These are phyloP conservation scores for Penaeus indicus DNA, from an alignment of 1,140 invertebrate species.

Conservation along the genomic window DNA sequence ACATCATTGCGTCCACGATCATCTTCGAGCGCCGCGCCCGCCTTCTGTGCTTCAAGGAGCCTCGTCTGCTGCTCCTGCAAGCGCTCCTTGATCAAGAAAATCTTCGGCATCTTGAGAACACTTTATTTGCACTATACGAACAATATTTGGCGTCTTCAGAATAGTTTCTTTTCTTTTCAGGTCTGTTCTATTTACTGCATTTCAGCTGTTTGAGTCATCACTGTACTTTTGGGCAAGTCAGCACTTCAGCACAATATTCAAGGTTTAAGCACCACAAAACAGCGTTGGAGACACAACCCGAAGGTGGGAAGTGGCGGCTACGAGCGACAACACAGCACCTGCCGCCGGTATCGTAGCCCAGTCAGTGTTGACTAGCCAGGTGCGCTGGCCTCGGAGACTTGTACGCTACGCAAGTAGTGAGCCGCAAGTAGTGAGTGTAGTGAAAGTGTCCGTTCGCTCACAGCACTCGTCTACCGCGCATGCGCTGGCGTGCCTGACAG, in stretches of 20 bases:
- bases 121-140: constrained; percentile 11
- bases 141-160: neutral
- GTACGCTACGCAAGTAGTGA: constrained; percentile 58
- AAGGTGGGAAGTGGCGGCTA: neutral
- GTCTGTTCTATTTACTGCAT: constrained; percentile 34
- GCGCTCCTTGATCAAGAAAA: constrained; percentile 56
- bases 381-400: constrained; percentile 43
- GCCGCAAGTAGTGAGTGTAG: constrained; percentile 47
- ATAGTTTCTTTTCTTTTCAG: neutral
- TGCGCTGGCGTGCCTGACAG: constrained; percentile 36
- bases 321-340: constrained; percentile 36
- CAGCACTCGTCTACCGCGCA: constrained; percentile 38
- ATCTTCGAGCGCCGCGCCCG: constrained; percentile 35
- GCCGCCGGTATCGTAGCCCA: neutral
- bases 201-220: constrained; percentile 36
- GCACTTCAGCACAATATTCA: constrained; percentile 3
- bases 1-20: constrained; percentile 39
- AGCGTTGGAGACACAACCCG: neutral
- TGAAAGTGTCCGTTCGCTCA: constrained; percentile 47
- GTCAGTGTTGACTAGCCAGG: constrained; percentile 36
- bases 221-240: neutral
- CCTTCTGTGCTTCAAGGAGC: constrained; percentile 51
- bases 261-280: neutral
- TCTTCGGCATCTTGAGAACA: constrained; percentile 51
- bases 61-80: constrained; percentile 51